phyloP scores from a whole-genome alignment of 2,113 vertebrate genomes.

The Alligator mississippiensis region DNA sequence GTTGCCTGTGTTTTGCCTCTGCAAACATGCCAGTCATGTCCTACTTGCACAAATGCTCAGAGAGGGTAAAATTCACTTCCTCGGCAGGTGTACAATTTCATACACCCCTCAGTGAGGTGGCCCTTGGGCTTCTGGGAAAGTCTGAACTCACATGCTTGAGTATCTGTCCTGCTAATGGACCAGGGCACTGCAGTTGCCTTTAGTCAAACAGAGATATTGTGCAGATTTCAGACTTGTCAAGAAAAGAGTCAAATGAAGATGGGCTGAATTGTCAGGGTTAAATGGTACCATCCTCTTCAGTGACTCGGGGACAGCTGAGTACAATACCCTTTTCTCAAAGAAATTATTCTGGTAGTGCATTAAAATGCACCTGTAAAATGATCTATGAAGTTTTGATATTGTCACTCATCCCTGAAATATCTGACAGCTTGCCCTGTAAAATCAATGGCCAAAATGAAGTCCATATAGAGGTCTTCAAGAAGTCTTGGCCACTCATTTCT shows the following conservation, averaged over 20 bases:
- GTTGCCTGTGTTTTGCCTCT: not conserved
- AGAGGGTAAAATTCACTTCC: not conserved
- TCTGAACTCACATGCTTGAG: not conserved
- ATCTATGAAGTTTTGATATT: not conserved
- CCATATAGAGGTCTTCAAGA: no score
- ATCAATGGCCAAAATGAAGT: not conserved
- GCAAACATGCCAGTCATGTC: not conserved
- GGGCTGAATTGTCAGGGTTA: not conserved
- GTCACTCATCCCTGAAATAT: not conserved
- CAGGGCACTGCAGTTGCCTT: no score
- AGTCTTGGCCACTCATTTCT: no score
- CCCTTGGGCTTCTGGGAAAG: not conserved
- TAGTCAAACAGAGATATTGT: no score
- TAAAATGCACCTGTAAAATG: not conserved
- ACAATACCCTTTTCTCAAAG: not conserved
- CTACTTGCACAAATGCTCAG: not conserved
- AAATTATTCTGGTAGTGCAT: not conserved
- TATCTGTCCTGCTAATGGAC: not conserved
- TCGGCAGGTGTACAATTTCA: no score
- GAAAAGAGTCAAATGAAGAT: no score
- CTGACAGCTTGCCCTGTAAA: not conserved
- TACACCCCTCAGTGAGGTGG: no score
- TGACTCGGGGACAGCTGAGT: not conserved
- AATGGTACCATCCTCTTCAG: not conserved
- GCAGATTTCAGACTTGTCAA: no score